phyloP scores from a whole-genome alignment of 2,797 vertebrate genomes.

The Myotis myotis region DNA sequence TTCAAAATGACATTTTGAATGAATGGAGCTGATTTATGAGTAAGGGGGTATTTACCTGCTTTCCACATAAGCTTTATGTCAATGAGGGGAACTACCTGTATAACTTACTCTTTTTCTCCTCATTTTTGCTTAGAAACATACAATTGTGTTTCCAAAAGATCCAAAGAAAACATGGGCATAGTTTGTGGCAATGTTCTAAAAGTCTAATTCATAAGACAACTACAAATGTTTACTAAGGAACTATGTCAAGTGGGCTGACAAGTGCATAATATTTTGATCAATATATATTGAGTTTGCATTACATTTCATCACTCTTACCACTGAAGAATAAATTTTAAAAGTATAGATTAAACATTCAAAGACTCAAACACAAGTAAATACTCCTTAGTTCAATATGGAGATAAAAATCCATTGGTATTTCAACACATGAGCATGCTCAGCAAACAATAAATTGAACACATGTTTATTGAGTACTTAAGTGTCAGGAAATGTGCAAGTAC shows the following conservation, averaged over 20 bases:
- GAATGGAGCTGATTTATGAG: neutral
- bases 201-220: neutral
- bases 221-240: constrained; percentile 11
- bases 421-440: neutral
- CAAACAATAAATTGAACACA: neutral
- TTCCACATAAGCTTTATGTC: neutral
- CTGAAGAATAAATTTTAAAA: neutral
- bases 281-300: neutral
- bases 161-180: neutral
- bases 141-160: neutral
- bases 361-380: neutral
- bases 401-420: constrained; percentile 15
- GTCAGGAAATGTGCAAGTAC: neutral
- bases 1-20: neutral
- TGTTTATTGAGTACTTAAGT: neutral
- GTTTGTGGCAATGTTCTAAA: neutral
- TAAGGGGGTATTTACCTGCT: neutral
- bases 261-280: neutral
- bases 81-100: neutral
- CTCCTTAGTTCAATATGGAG: neutral
- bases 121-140: neutral
- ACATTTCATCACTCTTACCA: neutral
- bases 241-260: neutral
- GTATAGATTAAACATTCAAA: constrained; percentile 6
- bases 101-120: neutral